These are phyloP conservation scores for Petaurus breviceps DNA, from an alignment of 2,113 vertebrate genomes.

Conservation along the genomic window DNA sequence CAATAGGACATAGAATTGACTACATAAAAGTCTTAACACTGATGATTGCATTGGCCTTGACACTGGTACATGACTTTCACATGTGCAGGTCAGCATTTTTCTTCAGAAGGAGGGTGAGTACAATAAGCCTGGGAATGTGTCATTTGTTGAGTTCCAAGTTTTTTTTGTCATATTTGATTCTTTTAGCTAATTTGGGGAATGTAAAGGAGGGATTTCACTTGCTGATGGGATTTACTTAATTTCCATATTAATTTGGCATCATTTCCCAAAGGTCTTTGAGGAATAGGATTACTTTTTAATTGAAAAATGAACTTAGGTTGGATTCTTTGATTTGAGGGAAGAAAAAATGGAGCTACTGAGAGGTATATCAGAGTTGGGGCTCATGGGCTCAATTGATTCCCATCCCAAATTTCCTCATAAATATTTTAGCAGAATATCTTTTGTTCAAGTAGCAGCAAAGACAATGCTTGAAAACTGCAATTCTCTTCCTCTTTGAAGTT, in stretches of 20 bases:
- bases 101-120: neutral
- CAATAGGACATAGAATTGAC: fast-evolving
- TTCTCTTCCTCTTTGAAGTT: neutral
- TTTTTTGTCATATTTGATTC: neutral
- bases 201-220: neutral
- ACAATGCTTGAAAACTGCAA: neutral
- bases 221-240: neutral
- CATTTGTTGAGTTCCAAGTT: neutral
- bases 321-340: neutral
- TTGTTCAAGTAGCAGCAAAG: neutral
- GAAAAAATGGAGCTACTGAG: neutral
- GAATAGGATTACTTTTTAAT: neutral
- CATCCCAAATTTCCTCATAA: neutral
- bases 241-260: neutral
- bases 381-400: neutral
- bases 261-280: neutral
- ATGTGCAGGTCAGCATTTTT: neutral
- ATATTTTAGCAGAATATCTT: neutral
- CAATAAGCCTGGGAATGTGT: neutral
- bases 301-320: neutral
- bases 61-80: neutral
- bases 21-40: neutral
- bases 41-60: neutral
- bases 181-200: neutral
- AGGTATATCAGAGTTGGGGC: neutral